Evolutionary conservation across 2,113 vertebrate genomes (phyloP), one percentile per base, ranked within the genome.

Genomic region (Leptobrachium leishanense): DNA sequence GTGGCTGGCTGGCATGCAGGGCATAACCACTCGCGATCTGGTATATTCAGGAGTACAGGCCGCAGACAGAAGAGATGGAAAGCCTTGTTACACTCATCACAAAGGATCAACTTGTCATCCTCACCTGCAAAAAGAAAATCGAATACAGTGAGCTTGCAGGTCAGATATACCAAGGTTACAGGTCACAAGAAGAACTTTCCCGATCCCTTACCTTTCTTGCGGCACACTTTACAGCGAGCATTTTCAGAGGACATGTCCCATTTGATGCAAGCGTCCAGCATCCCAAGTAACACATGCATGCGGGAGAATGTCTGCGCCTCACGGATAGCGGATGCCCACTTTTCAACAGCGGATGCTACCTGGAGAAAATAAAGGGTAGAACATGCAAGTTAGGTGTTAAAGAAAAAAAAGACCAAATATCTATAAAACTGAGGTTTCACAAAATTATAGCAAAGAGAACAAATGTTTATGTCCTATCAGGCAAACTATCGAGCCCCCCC

Each of bases 181-280:
- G 2, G 44, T n/a, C 10, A 46, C 7, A 46, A 46, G 6, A 2
- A 3, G 20, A 31, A 8, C 31, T 39, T 65, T 31, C 20, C 20
- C 20, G 6, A 65, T 39, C 20, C 20, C 31, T 2, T 85, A 99
- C 97, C 97, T 95, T 98, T 99, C 88, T 89, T 96, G 59, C 98
- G 95, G 86, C 98, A 99, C 73, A 99, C 98, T 95, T 99, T 99
- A 91, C 97, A 99, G 59, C 97, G 90, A 63, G 98, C 95, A 31
- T 99, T 99, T 90, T 99, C 97, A 1, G 97, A 96, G 0, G 97
- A 99, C 98, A 99, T 99, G 86, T 99, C 98, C 98, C 98, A 99
- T 86, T 99, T 99, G 88, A 99, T 97, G 84, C 98, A 98, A 39
- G 98, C 95, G 43, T 99, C 97, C 77, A 99, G 87, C 98, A 99